Evolutionary conservation across 2,888 invertebrate species (phyloP).

Genomic region (Diogma glabrata): DNA sequence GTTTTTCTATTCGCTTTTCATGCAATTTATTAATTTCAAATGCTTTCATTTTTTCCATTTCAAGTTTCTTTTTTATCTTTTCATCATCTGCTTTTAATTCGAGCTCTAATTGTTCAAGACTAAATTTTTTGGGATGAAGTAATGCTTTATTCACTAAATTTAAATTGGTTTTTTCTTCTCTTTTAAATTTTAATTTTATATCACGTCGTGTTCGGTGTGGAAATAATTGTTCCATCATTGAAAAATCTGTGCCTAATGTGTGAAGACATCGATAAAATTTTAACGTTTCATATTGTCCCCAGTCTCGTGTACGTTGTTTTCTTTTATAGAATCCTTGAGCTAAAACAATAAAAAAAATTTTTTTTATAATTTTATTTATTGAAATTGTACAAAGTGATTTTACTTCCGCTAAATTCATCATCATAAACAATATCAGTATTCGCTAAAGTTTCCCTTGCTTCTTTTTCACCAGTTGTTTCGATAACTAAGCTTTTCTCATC

Average conservation of each 20-base stretch:
- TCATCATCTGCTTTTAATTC: slow-evolving; percentile 41
- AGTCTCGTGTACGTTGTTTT: slow-evolving; percentile 55
- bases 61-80: slow-evolving; percentile 18
- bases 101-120: slow-evolving; percentile 47
- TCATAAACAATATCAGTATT: slow-evolving; percentile 54
- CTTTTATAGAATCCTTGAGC: slow-evolving; percentile 51
- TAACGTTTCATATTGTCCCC: slow-evolving; percentile 70
- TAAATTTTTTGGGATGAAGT: slow-evolving; percentile 54
- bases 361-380: background rate
- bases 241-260: slow-evolving; percentile 85
- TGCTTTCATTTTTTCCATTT: no score
- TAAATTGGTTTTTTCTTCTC: slow-evolving; percentile 73
- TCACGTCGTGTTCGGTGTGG: slow-evolving; percentile 67
- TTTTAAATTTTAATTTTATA: slow-evolving; percentile 85
- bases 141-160: slow-evolving; percentile 63
- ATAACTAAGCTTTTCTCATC: slow-evolving; percentile 77
- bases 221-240: slow-evolving; percentile 75
- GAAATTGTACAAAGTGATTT: no score
- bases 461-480: slow-evolving; percentile 55
- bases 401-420: slow-evolving; percentile 41
- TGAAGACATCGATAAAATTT: slow-evolving; percentile 84
- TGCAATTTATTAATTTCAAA: no score
- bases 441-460: slow-evolving; percentile 49
- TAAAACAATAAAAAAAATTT: no score
- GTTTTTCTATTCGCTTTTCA: no score